phyloP scores from a whole-genome alignment of 2,797 vertebrate genomes.

The Apogon talboti region DNA sequence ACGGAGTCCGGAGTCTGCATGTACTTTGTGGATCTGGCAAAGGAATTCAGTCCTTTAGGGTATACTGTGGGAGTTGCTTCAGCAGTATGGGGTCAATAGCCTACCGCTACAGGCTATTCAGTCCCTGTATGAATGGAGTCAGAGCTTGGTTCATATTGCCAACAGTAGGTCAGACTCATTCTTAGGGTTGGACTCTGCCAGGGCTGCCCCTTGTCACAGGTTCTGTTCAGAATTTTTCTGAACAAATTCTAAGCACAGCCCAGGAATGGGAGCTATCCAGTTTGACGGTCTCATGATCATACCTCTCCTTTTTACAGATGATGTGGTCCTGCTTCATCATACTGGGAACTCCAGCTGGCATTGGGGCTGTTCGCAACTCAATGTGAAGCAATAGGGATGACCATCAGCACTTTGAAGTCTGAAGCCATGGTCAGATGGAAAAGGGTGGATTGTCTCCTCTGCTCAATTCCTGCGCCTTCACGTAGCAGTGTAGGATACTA shows the following conservation, averaged over 20 bases:
- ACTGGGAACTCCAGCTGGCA: background rate
- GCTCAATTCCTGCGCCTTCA: background rate
- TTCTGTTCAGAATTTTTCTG: background rate
- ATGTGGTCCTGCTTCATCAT: background rate
- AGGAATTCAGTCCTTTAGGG: too few species aligned
- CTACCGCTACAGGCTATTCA: too few species aligned
- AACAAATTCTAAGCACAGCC: background rate
- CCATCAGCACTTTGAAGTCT: too few species aligned
- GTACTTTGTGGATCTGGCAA: too few species aligned
- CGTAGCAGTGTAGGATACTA: background rate
- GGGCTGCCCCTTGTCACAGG: background rate
- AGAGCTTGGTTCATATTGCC: too few species aligned
- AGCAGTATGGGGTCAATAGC: too few species aligned
- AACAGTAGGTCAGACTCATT: too few species aligned
- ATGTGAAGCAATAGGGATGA: background rate
- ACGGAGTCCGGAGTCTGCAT: too few species aligned
- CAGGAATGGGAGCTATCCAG: background rate
- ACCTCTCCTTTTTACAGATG: slow-evolving; percentile 5
- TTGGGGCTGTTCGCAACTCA: background rate
- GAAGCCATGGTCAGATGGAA: too few species aligned
- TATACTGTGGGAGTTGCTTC: too few species aligned
- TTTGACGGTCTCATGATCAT: background rate
- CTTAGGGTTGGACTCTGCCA: background rate
- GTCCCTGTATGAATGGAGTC: too few species aligned
- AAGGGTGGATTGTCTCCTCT: too few species aligned